A percentile compares a stretch with the other conserved stretches of the same genome.
phyloP scores from a whole-genome alignment of 2,888 invertebrate species.

The Parnassius orleans region DNA sequence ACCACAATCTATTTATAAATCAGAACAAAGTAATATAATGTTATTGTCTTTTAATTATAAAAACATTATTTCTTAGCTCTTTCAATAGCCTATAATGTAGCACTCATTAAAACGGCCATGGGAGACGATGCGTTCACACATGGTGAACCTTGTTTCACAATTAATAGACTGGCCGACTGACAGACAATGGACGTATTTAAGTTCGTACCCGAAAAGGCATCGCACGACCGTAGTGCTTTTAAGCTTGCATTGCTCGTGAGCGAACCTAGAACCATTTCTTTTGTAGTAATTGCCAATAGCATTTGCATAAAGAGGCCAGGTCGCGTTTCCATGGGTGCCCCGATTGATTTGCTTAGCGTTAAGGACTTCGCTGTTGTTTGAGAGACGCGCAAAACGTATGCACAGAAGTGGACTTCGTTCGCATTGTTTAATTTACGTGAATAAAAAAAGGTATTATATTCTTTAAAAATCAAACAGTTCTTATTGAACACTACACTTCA shows the following conservation, averaged over 20 bases:
- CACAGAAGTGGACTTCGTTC: too few species aligned
- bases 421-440: too few species aligned
- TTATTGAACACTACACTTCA: too few species aligned
- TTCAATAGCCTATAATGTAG: conserved; percentile 25
- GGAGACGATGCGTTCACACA: conserved; percentile 33
- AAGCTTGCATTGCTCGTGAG: conserved; percentile 40
- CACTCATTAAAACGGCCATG: conserved; percentile 44
- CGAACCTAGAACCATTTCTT: conserved; percentile 57
- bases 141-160: conserved; percentile 33
- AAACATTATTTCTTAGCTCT: background rate
- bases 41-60: too few species aligned
- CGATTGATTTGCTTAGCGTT: conserved; percentile 29
- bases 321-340: conserved; percentile 35
- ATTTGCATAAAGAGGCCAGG: conserved; percentile 61
- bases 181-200: conserved; percentile 47
- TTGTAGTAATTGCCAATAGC: conserved; percentile 65
- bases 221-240: conserved; percentile 34
- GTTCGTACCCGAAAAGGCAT: conserved; percentile 33
- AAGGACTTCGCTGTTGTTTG: conserved; percentile 11
- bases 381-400: conserved; percentile 11
- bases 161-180: conserved; percentile 39
- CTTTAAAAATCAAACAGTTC: too few species aligned
- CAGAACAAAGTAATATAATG: too few species aligned
- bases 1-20: too few species aligned
- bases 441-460: too few species aligned